These are phyloP conservation scores for Candoia aspera DNA, from an alignment of 2,113 vertebrate genomes.

Conservation along the genomic window DNA sequence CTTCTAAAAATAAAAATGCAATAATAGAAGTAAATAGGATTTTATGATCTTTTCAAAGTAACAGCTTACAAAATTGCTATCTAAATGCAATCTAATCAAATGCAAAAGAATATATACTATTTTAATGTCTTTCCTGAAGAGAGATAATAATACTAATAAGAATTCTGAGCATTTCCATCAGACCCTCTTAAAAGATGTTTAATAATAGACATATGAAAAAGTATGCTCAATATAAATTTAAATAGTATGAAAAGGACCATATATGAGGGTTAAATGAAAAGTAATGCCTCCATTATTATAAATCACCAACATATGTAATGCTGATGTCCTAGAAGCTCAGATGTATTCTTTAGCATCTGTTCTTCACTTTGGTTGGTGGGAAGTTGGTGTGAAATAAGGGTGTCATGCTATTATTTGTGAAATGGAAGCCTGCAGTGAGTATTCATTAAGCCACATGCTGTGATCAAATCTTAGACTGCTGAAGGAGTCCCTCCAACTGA, in stretches of 20 bases:
- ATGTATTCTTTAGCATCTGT: background rate
- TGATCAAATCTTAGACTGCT: background rate
- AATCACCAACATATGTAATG: background rate
- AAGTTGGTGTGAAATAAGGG: too few relatives aligned
- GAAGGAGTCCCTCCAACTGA: background rate
- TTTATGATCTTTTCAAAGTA: conserved; percentile 10
- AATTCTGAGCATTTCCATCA: background rate
- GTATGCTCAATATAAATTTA: background rate
- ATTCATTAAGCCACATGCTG: background rate
- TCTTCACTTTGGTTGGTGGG: background rate
- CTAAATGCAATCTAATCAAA: background rate
- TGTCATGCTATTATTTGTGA: background rate
- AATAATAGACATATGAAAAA: background rate
- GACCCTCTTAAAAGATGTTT: conserved; percentile 1
- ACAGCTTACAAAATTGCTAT: conserved; percentile 23
- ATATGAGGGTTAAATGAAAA: background rate
- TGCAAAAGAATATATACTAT: conserved; percentile 3
- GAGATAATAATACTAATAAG: background rate
- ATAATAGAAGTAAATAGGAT: conserved; percentile 9
- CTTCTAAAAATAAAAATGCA: background rate
- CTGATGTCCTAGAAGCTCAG: background rate
- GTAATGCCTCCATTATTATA: background rate
- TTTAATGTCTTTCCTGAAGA: conserved; percentile 17
- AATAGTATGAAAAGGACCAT: background rate
- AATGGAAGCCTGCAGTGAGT: background rate